phyloP scores from a whole-genome alignment of 2,113 vertebrate genomes.

The Halcyon malimbica region DNA sequence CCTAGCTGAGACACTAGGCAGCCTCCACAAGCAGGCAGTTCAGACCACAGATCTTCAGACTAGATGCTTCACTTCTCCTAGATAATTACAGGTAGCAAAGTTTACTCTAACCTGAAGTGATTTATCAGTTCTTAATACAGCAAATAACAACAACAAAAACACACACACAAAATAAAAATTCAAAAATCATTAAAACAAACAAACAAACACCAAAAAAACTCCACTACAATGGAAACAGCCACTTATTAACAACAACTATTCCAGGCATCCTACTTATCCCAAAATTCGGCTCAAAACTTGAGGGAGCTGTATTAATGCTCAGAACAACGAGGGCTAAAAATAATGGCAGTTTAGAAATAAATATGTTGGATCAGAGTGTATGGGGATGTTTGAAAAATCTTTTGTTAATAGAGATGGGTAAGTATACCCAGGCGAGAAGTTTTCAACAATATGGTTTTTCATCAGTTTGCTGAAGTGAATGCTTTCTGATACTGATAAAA shows the following conservation, averaged over 20 bases:
- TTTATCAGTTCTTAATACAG: background rate
- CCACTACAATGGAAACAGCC: background rate
- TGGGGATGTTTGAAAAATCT: background rate
- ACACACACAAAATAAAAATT: too few species aligned
- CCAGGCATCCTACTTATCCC: background rate
- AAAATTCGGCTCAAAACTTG: background rate
- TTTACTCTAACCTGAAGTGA: background rate
- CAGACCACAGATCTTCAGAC: background rate
- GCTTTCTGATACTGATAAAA: background rate
- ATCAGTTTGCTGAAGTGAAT: background rate
- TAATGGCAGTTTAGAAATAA: background rate
- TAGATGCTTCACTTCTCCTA: background rate
- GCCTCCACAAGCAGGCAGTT: rapidly evolving
- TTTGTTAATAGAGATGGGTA: background rate
- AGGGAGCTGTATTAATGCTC: background rate
- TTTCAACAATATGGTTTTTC: background rate
- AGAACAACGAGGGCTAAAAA: background rate
- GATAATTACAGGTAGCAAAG: background rate
- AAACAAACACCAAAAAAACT: background rate
- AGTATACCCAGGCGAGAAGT: background rate
- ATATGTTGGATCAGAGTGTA: background rate
- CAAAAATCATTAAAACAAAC: too few species aligned
- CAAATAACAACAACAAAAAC: background rate
- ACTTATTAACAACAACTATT: background rate
- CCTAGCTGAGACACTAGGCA: background rate